Evolutionary conservation across 2,888 invertebrate species (phyloP), one percentile per base, ranked within the genome.

Genomic region (Rhyacophila evoluta): DNA sequence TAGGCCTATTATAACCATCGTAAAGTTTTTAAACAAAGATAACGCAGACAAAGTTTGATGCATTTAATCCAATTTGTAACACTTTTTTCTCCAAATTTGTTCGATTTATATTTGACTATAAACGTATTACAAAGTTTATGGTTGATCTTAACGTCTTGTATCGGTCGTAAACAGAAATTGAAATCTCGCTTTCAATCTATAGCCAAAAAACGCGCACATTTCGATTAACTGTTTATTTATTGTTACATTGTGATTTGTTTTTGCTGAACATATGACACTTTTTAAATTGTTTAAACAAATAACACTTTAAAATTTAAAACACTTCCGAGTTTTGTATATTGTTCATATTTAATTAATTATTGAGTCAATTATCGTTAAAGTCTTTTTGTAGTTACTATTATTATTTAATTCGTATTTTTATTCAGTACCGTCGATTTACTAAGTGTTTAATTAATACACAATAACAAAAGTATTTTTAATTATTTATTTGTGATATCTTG

Each of bases 11-110:
- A 70, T 71, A 74, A 70, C 36, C 38, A 38, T 74, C 71, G 74
- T 79, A 77, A 79, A 79, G 79, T 76, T 69, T 2, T 55, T 5
- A 6, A 19, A 55, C 8, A 8, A 19, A 12, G 10, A 25, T 55
- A 55, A 19, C 25, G 19, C 39, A 39, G 5, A 39, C 12, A 15
- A 6, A 55, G 36, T 75, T 33, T 67, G n/a, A 15, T 27, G 79
- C 69, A 67, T 33, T 28, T 70, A 8, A 77, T 80, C 77, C 70
- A 77, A 79, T 74, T 55, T 77, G 77, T 80, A 74, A 76, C 80
- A 80, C 80, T 71, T 79, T 74, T 68, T 73, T 70, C 15, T 33
- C n/a, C 36, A 67, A 39, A 71, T 70, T 10, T 69, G 19, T 55
- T 68, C 15, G 19, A 39, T 33, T 72, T 72, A 77, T 28, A 29